These are phyloP conservation scores for Engraulis encrasicolus DNA, from an alignment of 2,113 vertebrate genomes.

Conservation along the genomic window DNA sequence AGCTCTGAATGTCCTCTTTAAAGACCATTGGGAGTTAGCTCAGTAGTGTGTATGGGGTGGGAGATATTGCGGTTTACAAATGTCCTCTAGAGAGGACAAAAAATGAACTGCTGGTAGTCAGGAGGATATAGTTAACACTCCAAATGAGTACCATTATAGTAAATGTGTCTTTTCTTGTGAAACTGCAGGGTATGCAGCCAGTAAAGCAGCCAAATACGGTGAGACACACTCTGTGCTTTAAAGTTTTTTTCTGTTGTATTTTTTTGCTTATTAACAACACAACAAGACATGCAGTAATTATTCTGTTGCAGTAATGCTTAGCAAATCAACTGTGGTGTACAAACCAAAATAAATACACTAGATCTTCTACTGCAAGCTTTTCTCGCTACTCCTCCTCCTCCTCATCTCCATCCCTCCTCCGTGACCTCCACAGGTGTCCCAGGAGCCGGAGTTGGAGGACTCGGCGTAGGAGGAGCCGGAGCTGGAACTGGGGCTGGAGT, in stretches of 20 bases:
- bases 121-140: too few species aligned
- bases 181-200: background rate
- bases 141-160: too few species aligned
- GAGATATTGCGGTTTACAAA: too few species aligned
- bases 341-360: background rate
- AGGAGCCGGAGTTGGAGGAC: background rate
- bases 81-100: too few species aligned
- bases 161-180: background rate
- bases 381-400: too few species aligned
- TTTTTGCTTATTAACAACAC: background rate
- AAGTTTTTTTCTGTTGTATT: too few species aligned
- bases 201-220: background rate
- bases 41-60: too few species aligned
- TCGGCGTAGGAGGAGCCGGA: background rate
- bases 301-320: background rate
- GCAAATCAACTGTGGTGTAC: too few species aligned
- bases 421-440: conserved; percentile 22
- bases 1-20: too few species aligned
- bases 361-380: background rate
- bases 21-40: too few species aligned
- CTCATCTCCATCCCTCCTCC: too few species aligned
- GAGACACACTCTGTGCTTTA: background rate
- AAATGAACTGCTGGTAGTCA: too few species aligned
- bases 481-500: conserved; percentile 3
- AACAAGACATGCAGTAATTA: background rate